A percentile compares a stretch with the other conserved stretches of the same genome.
Conservation (phyloP, 2,888 invertebrate species). For the Orthosia gracilis region DNA sequence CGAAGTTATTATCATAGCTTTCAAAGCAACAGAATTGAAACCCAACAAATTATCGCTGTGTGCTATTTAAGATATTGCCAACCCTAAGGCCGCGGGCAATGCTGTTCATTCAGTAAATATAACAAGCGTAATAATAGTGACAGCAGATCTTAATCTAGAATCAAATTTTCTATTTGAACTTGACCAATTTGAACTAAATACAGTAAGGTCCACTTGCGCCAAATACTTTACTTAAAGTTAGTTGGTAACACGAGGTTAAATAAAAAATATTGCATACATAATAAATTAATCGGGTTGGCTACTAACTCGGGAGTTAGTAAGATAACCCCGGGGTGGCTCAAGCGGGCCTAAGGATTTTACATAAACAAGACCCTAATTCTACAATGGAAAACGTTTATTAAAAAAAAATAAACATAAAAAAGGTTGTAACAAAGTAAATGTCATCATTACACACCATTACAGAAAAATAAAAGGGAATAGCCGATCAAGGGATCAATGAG, state of each 20-base stretch:
- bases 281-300: no score
- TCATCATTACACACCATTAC: constrained; percentile 64
- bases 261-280: no score
- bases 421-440: constrained; percentile 57
- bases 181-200: neutral
- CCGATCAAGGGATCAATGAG: constrained; percentile 62
- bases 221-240: no score
- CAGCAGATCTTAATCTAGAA: constrained; percentile 20
- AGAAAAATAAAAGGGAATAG: constrained; percentile 61
- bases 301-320: no score
- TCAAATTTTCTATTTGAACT: constrained; percentile 7
- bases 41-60: constrained; percentile 50
- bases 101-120: constrained; percentile 42
- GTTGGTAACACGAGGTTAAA: no score
- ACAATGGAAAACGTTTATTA: constrained; percentile 22
- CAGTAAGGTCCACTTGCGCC: neutral
- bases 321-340: no score
- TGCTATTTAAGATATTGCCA: constrained; percentile 48
- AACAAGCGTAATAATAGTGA: constrained; percentile 42
- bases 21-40: constrained; percentile 44
- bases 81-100: constrained; percentile 25
- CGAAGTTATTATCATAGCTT: constrained; percentile 56
- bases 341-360: neutral
- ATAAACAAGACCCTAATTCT: constrained; percentile 15
- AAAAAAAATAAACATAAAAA: constrained; percentile 53